Evolutionary conservation across 1,140 invertebrate genomes (phyloP), one percentile per base, ranked within the genome.

Genomic region (Pogonomyrmex californicus): DNA sequence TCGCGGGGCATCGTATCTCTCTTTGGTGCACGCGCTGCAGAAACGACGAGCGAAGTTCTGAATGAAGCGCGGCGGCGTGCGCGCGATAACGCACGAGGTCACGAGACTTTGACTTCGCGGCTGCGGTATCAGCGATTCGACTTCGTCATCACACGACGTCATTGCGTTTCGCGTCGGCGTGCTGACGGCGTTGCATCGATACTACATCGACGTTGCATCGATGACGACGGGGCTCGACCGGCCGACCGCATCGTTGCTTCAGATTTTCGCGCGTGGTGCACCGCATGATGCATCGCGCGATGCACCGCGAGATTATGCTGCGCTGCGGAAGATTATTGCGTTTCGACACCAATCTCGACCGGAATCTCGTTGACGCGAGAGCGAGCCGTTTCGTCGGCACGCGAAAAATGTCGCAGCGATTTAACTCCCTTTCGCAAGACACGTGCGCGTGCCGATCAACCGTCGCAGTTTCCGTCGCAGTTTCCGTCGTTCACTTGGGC

Each of bases 141-240:
- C 66, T 58, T 73, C 66, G 65, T 71, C 78, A 71, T 71, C 78
- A 71, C 51, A 41, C 79, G 41, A 83, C 79, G 68, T 73, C 54
- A 73, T n/a, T 36, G 78, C 36, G 23, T 23, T 23, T 23, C 23
- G 23, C 23, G 23, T 7, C 33, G 56, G 33, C 30, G 60, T 6
- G 14, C 38, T 47, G 58, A 62, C 44, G 58, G 17, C n/a, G 41
- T 49, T 47, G 66, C 38, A 71, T 82, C 54, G 78, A 44, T 51
- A 51, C 30, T 70, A n/a, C 65, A 58, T 82, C 65, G 65, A 41
- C 65, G 41, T 51, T 54, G 62, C 47, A 17, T 79, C 77, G 44
- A 56, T 82, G 65, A 71, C 65, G 78, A 10, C 10, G 23, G 23
- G 38, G 7, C 58, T 54, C 63, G 78, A 6, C 60, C 33, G 30